A percentile compares a stretch with the other conserved stretches of the same genome.
These are phyloP conservation scores for Heterohyrax brucei DNA, from an alignment of 2,797 vertebrate species.

Conservation along the genomic window DNA sequence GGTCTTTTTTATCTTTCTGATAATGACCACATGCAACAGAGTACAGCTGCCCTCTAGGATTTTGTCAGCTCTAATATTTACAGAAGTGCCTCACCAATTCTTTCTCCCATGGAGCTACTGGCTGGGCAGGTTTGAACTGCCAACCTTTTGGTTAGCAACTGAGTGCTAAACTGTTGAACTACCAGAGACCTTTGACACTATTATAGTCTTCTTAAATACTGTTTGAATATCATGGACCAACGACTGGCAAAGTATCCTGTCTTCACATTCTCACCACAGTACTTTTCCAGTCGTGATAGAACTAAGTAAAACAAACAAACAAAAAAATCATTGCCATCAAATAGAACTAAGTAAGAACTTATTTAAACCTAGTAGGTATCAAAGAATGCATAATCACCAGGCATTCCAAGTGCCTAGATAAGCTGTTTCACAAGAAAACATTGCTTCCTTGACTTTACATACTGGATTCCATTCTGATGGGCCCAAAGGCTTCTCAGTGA, in stretches of 20 bases:
- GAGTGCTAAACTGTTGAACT: too few species aligned
- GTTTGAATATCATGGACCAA: background rate
- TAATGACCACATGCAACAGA: too few species aligned
- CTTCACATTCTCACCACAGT: background rate
- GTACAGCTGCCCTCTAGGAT: too few species aligned
- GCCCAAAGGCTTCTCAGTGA: rapidly evolving
- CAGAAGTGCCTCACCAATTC: too few species aligned
- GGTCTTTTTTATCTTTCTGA: too few species aligned
- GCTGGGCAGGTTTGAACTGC: too few species aligned
- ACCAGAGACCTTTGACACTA: background rate
- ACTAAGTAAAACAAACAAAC: background rate
- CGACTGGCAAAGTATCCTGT: background rate
- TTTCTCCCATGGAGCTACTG: too few species aligned
- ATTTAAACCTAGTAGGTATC: background rate
- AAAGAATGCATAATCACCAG: background rate
- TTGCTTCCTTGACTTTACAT: background rate
- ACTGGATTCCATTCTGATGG: background rate
- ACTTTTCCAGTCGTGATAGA: background rate
- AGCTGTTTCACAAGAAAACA: background rate
- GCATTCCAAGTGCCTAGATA: rapidly evolving
- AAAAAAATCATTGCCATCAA: too few species aligned
- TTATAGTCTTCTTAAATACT: background rate
- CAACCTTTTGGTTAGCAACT: too few species aligned
- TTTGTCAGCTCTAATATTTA: too few species aligned
- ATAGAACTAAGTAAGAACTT: background rate